These are phyloP conservation scores for Falcaria lacertinaria DNA, from an alignment of 2,888 invertebrate species.

Conservation along the genomic window DNA sequence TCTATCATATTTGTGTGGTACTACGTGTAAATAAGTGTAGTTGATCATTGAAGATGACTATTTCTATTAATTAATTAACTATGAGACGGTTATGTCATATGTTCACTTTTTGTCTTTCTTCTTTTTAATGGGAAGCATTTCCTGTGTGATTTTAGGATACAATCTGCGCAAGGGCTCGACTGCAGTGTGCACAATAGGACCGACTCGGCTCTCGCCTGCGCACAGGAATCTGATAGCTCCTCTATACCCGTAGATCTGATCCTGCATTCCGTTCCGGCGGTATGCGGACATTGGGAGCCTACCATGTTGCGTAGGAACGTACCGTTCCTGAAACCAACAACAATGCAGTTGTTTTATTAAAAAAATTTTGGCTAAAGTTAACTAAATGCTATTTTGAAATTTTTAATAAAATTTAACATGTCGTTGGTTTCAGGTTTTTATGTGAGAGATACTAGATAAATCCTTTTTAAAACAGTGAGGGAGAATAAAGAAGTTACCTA, in stretches of 20 bases:
- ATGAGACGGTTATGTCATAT: not conserved
- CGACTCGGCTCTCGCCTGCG: constrained; percentile 25
- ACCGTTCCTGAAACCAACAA: constrained; percentile 75
- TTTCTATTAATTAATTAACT: not conserved
- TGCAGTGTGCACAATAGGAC: constrained; percentile 42
- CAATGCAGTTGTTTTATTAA: constrained; percentile 31
- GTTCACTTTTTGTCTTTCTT: constrained; percentile 43
- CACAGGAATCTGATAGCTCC: constrained; percentile 61
- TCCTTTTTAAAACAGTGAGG: not conserved
- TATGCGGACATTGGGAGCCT: constrained; percentile 61
- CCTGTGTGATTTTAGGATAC: constrained; percentile 52
- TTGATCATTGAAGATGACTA: not conserved
- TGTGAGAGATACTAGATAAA: not conserved
- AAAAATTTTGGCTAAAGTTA: too few species aligned
- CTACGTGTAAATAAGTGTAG: constrained; percentile 6
- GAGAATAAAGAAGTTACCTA: not conserved
- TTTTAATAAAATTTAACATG: too few species aligned
- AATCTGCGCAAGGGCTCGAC: constrained; percentile 51
- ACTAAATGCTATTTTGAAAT: too few species aligned
- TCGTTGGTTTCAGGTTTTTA: not conserved
- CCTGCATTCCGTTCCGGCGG: constrained; percentile 64
- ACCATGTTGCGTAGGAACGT: constrained; percentile 65
- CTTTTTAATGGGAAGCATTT: constrained; percentile 47
- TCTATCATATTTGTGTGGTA: constrained; percentile 2
- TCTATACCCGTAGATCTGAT: constrained; percentile 66